Base-by-base conservation (phyloP, 1,140 invertebrate species). In the Drosophila oshimai region DNA sequence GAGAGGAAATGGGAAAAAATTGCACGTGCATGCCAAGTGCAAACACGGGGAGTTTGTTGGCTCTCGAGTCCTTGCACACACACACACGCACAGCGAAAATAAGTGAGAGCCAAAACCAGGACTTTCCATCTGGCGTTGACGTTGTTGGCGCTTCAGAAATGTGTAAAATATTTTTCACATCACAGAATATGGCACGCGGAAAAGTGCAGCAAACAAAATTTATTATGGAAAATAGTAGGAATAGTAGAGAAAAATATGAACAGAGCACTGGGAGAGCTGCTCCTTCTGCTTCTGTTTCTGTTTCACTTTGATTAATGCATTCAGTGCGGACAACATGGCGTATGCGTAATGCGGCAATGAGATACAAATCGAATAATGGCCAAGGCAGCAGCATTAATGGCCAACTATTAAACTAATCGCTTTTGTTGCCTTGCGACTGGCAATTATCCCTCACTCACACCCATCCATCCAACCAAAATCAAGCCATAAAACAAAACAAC, bases 351-450 rank as follows among this genome's bases (percentile, higher is more conserved):
- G 41, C 51, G 78, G 60, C 55, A 51, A 41, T 53, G 60, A 60
- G 42, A 72, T 61, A 76, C 44, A 74, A 60, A 64, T 67, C 41
- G 39, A 55, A 68, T 54, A 53, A 77, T 72, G 34, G 33, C 51
- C 31, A 33, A 51, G 60, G 51, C 78, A 47, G 51, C 57, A 44
- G 55, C 79, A 84, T 86, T 86, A 86, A 86, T 80, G 62, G 53
- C 60, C 72, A 65, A 80, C 75, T 73, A 86, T 86, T 86, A 86
- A 87, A 74, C 81, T 86, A 86, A 87, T 86, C 75, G 72, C 67
- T 55, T 60, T 67, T 60, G 75, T 67, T 84, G 58, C 60, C 49
- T 45, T 31, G 62, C 51, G 54, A 31, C 51, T 39, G 71, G 65
- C 72, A 87, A 86, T 87, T 86, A 80, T 79, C 55, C 71, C 17